These are phyloP conservation scores for Xenentodon cancila DNA, from an alignment of 2,797 vertebrate species.

Conservation along the genomic window DNA sequence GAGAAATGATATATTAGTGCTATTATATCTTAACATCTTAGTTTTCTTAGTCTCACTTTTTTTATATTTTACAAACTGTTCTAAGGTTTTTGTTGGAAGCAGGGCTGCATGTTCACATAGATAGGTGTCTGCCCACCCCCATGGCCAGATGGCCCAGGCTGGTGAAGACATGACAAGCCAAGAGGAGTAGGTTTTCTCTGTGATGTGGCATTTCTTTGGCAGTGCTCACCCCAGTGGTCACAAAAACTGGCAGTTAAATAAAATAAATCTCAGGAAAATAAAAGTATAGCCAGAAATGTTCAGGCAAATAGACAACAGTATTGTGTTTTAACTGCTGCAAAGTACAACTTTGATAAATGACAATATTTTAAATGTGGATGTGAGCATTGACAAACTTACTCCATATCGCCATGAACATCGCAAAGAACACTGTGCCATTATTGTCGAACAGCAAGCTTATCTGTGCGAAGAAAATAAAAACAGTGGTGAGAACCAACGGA, in stretches of 20 bases:
- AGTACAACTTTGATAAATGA: neutral
- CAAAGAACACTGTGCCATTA: constrained; percentile 90
- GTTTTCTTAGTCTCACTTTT: neutral
- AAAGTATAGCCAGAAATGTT: constrained; percentile 20
- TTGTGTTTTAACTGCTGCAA: neutral
- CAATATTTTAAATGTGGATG: constrained; percentile 3
- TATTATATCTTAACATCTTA: too few species aligned
- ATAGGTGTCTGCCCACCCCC: constrained; percentile 48
- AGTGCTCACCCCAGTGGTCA: constrained; percentile 26
- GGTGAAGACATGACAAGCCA: constrained; percentile 40
- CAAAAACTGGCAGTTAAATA: constrained; percentile 34
- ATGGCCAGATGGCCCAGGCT: constrained; percentile 60
- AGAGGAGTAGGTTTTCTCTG: constrained; percentile 46
- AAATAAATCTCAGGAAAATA: constrained; percentile 35
- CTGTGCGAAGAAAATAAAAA: constrained; percentile 68
- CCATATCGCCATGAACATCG: constrained; percentile 96
- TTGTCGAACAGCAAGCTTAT: constrained; percentile 94
- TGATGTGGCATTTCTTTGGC: constrained; percentile 60
- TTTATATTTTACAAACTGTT: neutral
- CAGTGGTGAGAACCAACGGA: constrained; percentile 11
- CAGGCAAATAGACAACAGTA: constrained; percentile 9
- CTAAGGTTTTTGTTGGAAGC: neutral
- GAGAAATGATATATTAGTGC: too few species aligned
- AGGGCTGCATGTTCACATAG: constrained; percentile 36
- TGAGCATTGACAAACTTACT: constrained; percentile 82